Evolutionary conservation across 2,888 invertebrate species (phyloP).

Genomic region (Aphidius colemani): DNA sequence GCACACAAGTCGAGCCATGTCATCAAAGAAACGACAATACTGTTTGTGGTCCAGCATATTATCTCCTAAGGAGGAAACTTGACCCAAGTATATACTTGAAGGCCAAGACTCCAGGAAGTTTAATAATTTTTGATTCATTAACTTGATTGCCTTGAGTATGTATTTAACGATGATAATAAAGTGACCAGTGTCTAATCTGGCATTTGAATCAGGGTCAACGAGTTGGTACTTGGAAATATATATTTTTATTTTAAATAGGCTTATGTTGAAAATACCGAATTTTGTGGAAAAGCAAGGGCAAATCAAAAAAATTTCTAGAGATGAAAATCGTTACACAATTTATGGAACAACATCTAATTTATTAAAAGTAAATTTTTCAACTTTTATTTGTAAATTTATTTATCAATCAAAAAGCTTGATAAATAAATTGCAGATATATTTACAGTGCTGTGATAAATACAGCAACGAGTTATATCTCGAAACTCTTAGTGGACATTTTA

Average conservation of each 20-base stretch:
- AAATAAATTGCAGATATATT: conserved; percentile 3
- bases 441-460: background rate
- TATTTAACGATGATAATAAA: background rate
- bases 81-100: conserved; percentile 18
- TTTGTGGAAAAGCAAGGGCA: too few species aligned
- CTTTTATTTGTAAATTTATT: conserved; percentile 5
- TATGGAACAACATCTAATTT: background rate
- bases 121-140: conserved; percentile 5
- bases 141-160: conserved; percentile 14
- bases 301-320: too few species aligned
- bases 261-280: too few species aligned
- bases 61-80: conserved; percentile 6
- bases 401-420: conserved; percentile 16
- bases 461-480: conserved; percentile 5
- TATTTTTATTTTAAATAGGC: background rate
- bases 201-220: too few species aligned
- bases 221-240: too few species aligned
- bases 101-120: conserved; percentile 9
- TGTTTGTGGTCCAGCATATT: too few species aligned
- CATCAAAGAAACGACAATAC: too few species aligned
- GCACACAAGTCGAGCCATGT: background rate
- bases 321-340: too few species aligned
- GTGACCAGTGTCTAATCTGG: too few species aligned
- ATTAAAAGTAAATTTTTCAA: conserved; percentile 1
- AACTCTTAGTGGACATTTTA: conserved; percentile 15